These are phyloP conservation scores for Clostera curtula DNA, from an alignment of 2,888 invertebrate species.

Conservation along the genomic window DNA sequence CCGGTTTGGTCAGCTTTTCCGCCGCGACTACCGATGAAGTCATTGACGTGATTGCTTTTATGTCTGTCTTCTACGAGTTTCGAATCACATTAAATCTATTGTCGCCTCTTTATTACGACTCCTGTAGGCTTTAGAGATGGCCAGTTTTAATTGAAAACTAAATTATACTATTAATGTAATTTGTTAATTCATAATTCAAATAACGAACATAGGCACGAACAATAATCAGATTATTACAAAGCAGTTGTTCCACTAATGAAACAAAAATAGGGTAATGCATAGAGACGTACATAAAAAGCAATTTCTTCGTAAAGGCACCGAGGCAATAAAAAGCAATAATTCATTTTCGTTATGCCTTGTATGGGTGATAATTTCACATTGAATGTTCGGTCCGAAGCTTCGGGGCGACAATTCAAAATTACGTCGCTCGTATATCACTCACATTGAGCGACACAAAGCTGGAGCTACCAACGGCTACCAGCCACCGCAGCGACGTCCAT, in stretches of 20 bases:
- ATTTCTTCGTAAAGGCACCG: conserved; percentile 41
- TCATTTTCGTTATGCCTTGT: conserved; percentile 72
- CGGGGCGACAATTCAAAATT: conserved; percentile 65
- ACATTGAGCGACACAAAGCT: conserved; percentile 69
- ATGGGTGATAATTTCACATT: conserved; percentile 71
- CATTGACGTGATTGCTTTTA: conserved; percentile 46
- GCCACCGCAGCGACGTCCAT: conserved; percentile 48
- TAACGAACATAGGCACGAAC: too few species aligned
- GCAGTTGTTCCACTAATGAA: conserved; percentile 26
- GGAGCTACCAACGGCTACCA: conserved; percentile 61
- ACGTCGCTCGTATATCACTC: conserved; percentile 72
- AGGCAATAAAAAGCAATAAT: conserved; percentile 65
- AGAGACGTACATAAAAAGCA: conserved; percentile 34
- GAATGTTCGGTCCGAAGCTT: conserved; percentile 46
- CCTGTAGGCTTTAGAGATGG: conserved; percentile 29
- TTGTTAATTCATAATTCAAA: too few species aligned
- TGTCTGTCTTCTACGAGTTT: conserved; percentile 48
- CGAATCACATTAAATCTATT: conserved; percentile 45
- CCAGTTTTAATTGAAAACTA: too few species aligned
- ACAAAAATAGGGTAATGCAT: conserved; percentile 27
- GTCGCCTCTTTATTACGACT: conserved; percentile 37
- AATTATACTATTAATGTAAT: too few species aligned
- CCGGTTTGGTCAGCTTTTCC: conserved; percentile 43
- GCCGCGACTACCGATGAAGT: conserved; percentile 46
- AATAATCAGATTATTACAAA: too few species aligned